These are phyloP conservation scores for Zoanthus sansibaricus DNA, from an alignment of 92 coral and sea anemone species.

Conservation along the genomic window DNA sequence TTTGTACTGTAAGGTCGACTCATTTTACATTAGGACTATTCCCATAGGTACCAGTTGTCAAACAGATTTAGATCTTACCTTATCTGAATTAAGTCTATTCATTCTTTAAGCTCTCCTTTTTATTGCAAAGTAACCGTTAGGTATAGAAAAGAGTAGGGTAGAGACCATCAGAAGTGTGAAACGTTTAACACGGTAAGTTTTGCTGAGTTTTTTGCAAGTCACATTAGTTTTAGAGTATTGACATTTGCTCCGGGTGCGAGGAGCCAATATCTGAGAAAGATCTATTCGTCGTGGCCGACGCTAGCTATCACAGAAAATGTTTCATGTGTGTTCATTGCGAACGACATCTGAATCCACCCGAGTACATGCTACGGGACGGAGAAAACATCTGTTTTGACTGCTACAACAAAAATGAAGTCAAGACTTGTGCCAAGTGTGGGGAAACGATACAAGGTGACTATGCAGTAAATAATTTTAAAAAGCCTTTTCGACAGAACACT, in stretches of 20 bases:
- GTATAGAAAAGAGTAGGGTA: not conserved
- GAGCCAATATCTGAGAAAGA: not conserved
- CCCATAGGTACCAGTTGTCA: not conserved
- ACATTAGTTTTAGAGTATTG: not conserved
- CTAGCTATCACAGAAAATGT: not conserved
- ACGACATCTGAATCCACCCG: not conserved
- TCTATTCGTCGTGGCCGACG: not conserved
- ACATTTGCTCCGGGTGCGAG: conserved; percentile 23
- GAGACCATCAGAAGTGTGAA: not conserved
- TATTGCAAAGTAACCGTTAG: not conserved
- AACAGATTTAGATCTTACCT: not conserved
- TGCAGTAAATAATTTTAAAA: not conserved
- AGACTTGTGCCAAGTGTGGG: conserved; percentile 38
- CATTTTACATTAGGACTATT: not conserved
- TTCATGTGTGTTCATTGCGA: conserved; percentile 19
- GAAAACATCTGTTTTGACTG: conserved; percentile 36
- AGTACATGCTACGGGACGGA: conserved; percentile 30
- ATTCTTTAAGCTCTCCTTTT: not conserved
- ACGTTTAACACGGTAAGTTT: not conserved
- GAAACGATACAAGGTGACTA: conserved; percentile 25
- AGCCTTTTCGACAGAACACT: too few species aligned
- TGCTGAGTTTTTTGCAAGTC: not conserved
- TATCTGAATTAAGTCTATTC: not conserved
- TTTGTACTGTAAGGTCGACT: not conserved
- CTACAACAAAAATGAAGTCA: conserved; percentile 26